Evolutionary conservation across 2,113 vertebrate species (phyloP).

Genomic region (Salvelinus alpinus): DNA sequence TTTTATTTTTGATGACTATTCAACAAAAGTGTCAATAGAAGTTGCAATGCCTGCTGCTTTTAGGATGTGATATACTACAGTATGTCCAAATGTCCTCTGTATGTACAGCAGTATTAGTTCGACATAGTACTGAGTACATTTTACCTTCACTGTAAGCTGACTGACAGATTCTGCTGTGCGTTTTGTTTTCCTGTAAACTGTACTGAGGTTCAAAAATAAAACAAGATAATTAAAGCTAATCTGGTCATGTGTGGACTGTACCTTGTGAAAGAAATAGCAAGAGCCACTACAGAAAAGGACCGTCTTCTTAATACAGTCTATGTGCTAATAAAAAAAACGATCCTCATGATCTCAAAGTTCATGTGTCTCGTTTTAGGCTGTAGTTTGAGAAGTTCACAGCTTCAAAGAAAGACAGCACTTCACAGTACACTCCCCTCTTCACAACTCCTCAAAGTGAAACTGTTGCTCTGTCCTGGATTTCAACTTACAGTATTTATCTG

Average conservation of each 20-base stretch:
- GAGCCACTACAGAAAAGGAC: slow-evolving; percentile 1
- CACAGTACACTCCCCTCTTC: slow-evolving; percentile 32
- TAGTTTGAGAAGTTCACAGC: slow-evolving; percentile 57
- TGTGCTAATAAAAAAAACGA: slow-evolving; percentile 3
- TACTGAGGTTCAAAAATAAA: slow-evolving; percentile 47
- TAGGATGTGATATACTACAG: neutral
- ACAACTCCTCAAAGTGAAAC: slow-evolving; percentile 5
- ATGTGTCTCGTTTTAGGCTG: slow-evolving; percentile 58
- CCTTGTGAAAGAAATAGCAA: slow-evolving; percentile 7
- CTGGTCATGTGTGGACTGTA: slow-evolving; percentile 6
- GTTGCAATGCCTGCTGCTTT: neutral
- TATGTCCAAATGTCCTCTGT: neutral
- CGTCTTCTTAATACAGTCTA: slow-evolving; percentile 26
- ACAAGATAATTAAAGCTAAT: neutral
- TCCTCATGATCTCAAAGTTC: slow-evolving; percentile 59
- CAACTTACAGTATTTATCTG: slow-evolving; percentile 9
- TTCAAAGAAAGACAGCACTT: slow-evolving; percentile 55
- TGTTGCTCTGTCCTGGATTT: slow-evolving; percentile 54
- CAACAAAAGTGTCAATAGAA: neutral
- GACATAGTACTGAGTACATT: neutral
- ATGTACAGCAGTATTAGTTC: neutral
- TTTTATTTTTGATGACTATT: neutral
- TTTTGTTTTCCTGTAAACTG: neutral
- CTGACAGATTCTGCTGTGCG: neutral
- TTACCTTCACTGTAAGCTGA: neutral